Evolutionary conservation across 1,140 invertebrate species (phyloP), one percentile per base, ranked within the genome.

Genomic region (Drosophila busckii): DNA sequence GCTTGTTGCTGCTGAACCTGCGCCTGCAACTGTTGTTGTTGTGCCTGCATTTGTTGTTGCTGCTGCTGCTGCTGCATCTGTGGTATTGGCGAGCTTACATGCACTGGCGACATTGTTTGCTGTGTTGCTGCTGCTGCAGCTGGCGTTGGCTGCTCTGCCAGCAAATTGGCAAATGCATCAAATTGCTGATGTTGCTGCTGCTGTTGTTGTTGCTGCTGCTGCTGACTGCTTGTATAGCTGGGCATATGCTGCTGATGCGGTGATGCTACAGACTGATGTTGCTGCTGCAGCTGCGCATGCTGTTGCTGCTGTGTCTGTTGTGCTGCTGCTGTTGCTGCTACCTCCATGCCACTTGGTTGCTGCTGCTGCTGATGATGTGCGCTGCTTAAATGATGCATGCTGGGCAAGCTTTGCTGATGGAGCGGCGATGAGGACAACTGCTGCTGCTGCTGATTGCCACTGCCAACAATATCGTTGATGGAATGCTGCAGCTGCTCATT

Each of bases 401-500:
- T 70, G 15, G 69, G 75, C 54, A 84, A 22, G 6, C 38, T 84
- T 8, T 84, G 82, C 19, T 78, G 70, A 29, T 75, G 71, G 58
- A 80, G 29, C 6, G 73, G 71, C 7, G 63, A 66, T 0, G 70
- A 68, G n/a, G 64, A 68, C 68, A 71, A 67, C 26, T 66, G 55
- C 35, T 37, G 46, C 20, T 78, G 55, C 8, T 88, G 84, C 56
- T 75, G 70, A 67, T 63, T 71, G 29, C 68, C 71, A 9, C 65
- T 58, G n/a, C 84, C 80, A 6, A 86, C 84, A 56, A 86, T 86
- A 53, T 86, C 84, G 40, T 86, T 86, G 55, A 86, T 86, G 70
- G 84, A 86, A 76, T 86, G 84, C 66, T 86, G 84, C 62, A 86
- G 50, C 45, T 86, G 84, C 38, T 86, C 84, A 17, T 73, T 84